Conservation (phyloP, 2,113 vertebrate species). For the Heliornis fulica region DNA sequence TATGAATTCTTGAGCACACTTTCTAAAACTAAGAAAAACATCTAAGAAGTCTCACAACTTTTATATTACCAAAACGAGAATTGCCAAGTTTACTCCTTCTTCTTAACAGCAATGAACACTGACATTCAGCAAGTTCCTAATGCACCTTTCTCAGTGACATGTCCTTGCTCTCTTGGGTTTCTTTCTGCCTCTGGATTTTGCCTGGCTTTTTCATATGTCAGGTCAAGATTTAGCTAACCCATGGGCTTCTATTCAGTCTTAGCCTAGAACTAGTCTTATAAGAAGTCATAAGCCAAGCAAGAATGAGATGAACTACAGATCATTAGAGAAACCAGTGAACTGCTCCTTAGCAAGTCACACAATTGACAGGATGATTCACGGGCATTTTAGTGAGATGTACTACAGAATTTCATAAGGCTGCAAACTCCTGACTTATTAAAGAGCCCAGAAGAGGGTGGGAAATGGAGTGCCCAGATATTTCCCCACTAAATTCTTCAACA, state of each 20-base stretch:
- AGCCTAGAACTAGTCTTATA: background rate
- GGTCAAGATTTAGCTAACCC: background rate
- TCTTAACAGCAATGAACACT: background rate
- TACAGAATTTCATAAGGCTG: background rate
- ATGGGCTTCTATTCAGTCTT: slow-evolving; percentile 19
- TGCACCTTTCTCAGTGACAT: background rate
- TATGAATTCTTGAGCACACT: background rate
- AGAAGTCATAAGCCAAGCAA: background rate
- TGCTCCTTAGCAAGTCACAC: background rate
- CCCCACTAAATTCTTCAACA: background rate
- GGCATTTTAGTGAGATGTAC: background rate
- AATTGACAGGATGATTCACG: background rate
- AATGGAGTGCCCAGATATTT: background rate
- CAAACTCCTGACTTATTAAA: background rate
- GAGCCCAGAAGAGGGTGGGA: background rate
- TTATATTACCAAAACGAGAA: background rate
- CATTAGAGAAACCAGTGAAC: background rate
- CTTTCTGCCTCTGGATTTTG: slow-evolving; percentile 24
- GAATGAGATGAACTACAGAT: background rate
- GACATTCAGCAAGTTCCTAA: slow-evolving; percentile 26
- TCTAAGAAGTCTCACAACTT: background rate
- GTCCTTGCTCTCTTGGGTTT: background rate
- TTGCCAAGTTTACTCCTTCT: background rate
- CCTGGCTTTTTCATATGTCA: background rate
- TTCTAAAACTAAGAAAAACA: background rate